Evolutionary conservation across 2,888 invertebrate species (phyloP).

Genomic region (Antitype chi): DNA sequence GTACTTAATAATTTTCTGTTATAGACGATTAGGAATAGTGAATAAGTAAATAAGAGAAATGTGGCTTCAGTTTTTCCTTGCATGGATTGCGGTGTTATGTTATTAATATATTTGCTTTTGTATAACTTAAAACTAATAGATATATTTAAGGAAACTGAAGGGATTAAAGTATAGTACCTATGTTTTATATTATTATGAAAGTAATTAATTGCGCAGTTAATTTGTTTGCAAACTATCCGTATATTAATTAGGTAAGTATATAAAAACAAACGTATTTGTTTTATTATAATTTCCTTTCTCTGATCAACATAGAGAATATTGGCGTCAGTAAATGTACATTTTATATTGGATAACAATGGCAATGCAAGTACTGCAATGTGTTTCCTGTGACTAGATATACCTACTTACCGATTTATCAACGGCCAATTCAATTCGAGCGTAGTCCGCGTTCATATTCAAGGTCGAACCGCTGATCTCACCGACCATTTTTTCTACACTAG

Average conservation of each 20-base stretch:
- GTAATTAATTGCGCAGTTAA: conserved; percentile 4
- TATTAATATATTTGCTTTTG: conserved; percentile 5
- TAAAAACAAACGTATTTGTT: neutral
- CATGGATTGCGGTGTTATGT: neutral
- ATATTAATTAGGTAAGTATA: neutral
- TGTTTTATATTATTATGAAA: conserved; percentile 3
- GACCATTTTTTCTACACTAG: conserved; percentile 80
- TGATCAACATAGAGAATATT: neutral
- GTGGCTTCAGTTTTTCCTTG: conserved; percentile 32
- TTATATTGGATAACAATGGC: neutral
- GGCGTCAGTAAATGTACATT: neutral
- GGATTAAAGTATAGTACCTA: neutral
- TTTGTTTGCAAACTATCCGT: neutral
- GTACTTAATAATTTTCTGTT: neutral
- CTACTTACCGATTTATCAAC: conserved; percentile 59
- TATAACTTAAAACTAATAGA: neutral
- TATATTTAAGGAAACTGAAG: conserved; percentile 22
- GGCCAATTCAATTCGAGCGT: conserved; percentile 80
- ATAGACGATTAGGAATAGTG: neutral
- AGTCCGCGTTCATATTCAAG: conserved; percentile 80
- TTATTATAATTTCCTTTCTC: neutral
- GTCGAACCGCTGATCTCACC: conserved; percentile 86
- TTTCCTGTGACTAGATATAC: conserved; percentile 14
- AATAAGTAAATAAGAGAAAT: conserved; percentile 21
- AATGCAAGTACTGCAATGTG: conserved; percentile 18